A percentile compares a stretch with the other conserved stretches of the same genome.
Conservation (phyloP, 2,888 invertebrate genomes). For the Clanis bilineata region DNA sequence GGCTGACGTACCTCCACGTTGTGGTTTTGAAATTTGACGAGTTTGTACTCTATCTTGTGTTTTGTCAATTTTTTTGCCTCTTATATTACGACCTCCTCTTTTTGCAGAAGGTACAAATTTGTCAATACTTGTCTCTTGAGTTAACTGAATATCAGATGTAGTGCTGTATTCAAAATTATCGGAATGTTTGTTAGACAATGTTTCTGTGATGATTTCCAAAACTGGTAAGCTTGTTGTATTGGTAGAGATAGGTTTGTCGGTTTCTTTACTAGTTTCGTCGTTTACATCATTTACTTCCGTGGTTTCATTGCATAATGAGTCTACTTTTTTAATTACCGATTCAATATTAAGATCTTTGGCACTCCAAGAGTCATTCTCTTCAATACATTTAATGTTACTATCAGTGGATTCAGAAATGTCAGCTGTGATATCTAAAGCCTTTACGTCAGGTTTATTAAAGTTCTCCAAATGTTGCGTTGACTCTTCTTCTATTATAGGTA, state of each 20-base stretch:
- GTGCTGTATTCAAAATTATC: slow-evolving; percentile 6
- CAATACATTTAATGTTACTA: slow-evolving; percentile 76
- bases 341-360: slow-evolving; percentile 91
- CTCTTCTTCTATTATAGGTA: not conserved
- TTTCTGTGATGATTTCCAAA: slow-evolving; percentile 19
- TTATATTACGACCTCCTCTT: slow-evolving; percentile 66
- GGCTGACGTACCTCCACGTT: slow-evolving; percentile 54
- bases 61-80: slow-evolving; percentile 71
- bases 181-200: not conserved
- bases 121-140: slow-evolving; percentile 39
- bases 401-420: slow-evolving; percentile 24
- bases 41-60: slow-evolving; percentile 68
- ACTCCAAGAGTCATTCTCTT: slow-evolving; percentile 90
- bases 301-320: slow-evolving; percentile 83
- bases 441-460: not conserved
- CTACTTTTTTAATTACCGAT: slow-evolving; percentile 90
- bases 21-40: slow-evolving; percentile 69
- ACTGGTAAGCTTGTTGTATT: not conserved
- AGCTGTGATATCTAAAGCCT: not conserved
- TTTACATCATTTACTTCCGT: slow-evolving; percentile 44
- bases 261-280: slow-evolving; percentile 30
- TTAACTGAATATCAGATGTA: slow-evolving; percentile 28
- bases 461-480: not conserved
- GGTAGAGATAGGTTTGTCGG: slow-evolving; percentile 12
- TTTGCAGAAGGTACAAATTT: slow-evolving; percentile 46